These are phyloP conservation scores for Philonicus albiceps DNA, from an alignment of 2,888 invertebrate genomes.

Conservation along the genomic window DNA sequence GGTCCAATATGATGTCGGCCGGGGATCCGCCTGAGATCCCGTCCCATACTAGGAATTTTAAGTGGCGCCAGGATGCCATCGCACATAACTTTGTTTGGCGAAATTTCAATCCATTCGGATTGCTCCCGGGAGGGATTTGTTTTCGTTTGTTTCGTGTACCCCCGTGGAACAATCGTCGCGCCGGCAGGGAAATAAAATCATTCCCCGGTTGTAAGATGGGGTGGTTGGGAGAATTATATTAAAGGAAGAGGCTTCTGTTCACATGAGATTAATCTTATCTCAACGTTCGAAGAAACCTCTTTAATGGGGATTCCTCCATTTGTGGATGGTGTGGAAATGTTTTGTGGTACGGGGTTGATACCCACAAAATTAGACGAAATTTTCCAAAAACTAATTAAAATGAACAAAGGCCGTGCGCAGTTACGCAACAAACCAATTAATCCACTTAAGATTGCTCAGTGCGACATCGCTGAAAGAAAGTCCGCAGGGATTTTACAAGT, in stretches of 20 bases:
- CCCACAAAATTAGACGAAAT: not conserved
- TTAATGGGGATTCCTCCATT: not conserved
- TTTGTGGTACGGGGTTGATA: no score
- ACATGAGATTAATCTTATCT: conserved; percentile 1
- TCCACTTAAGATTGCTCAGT: not conserved
- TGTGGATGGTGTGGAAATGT: not conserved
- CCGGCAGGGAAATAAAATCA: conserved; percentile 2
- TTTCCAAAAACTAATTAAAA: conserved; percentile 2
- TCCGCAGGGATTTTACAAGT: not conserved
- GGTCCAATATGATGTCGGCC: no score
- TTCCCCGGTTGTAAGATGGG: not conserved
- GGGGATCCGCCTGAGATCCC: not conserved
- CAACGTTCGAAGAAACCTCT: not conserved
- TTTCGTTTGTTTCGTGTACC: not conserved
- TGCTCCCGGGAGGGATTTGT: not conserved
- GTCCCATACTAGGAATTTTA: not conserved
- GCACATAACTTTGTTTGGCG: not conserved
- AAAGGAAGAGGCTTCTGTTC: not conserved
- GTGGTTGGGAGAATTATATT: not conserved
- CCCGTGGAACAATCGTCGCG: not conserved
- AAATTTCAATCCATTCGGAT: conserved; percentile 1
- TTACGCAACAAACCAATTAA: not conserved
- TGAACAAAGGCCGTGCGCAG: not conserved
- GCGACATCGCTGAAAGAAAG: not conserved
- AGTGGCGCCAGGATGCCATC: not conserved